Conservation (phyloP, 1,140 invertebrate genomes). For the Delia radicum region DNA sequence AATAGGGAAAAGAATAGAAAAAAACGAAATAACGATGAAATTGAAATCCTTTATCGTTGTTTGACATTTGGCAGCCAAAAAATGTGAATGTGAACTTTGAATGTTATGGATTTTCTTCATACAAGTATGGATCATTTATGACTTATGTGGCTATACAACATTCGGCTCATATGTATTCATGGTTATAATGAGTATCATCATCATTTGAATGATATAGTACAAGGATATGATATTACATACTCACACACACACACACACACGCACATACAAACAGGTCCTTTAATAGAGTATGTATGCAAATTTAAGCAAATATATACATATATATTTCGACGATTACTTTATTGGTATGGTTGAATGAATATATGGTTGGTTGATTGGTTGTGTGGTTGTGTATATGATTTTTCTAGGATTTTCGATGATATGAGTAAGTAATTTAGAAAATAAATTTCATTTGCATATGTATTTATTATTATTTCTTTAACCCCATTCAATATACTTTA, state of each 20-base stretch:
- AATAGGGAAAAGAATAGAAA: no score
- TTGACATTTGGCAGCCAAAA: slow-evolving; percentile 19
- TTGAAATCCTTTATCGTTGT: slow-evolving; percentile 20
- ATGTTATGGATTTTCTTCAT: not conserved
- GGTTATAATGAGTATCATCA: slow-evolving; percentile 15
- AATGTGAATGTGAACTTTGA: no score
- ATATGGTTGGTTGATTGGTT: not conserved
- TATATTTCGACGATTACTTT: not conserved
- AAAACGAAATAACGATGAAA: not conserved
- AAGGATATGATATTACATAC: not conserved
- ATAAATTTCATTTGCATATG: slow-evolving; percentile 12
- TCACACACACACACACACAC: not conserved
- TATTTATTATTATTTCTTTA: not conserved
- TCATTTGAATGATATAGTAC: not conserved
- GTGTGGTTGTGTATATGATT: not conserved
- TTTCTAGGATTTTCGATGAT: not conserved
- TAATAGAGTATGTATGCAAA: not conserved
- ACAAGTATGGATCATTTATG: not conserved
- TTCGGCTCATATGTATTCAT: not conserved
- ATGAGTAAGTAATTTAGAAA: slow-evolving; percentile 9
- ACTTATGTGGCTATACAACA: not conserved
- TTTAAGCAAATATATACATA: not conserved
- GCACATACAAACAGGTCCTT: not conserved
- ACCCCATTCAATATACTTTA: not conserved
- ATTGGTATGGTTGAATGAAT: not conserved